Conservation (phyloP, 2,113 vertebrate species). For the Rhinichthys klamathensis region DNA sequence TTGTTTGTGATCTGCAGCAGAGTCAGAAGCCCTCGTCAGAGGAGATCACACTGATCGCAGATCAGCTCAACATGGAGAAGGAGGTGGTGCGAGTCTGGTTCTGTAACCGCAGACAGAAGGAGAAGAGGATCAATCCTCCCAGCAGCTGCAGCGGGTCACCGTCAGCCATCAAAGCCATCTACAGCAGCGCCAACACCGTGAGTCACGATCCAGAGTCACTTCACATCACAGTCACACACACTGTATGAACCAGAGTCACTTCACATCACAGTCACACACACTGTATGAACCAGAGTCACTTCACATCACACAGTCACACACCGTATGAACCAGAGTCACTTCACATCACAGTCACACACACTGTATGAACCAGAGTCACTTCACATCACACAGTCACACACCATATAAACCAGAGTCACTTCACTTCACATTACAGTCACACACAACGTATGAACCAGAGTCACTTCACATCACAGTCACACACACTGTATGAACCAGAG, state of each 20-base stretch:
- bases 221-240: too few relatives aligned
- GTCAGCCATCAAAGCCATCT: constrained; percentile 91
- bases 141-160: constrained; percentile 84
- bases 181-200: constrained; percentile 88
- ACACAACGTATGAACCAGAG: too few relatives aligned
- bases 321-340: too few relatives aligned
- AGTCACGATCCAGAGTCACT: background rate
- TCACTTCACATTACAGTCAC: too few relatives aligned
- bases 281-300: too few relatives aligned
- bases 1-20: constrained; percentile 74
- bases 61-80: constrained; percentile 99
- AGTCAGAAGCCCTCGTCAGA: constrained; percentile 99
- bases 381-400: too few relatives aligned
- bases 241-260: background rate
- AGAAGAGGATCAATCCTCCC: constrained; percentile 98
- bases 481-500: too few relatives aligned
- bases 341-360: too few relatives aligned
- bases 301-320: too few relatives aligned
- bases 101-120: constrained; percentile 98
- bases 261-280: background rate
- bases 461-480: too few relatives aligned
- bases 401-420: too few relatives aligned
- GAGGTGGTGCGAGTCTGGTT: constrained; percentile 99
- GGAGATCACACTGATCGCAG: constrained; percentile 98
- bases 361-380: too few relatives aligned